phyloP scores from a whole-genome alignment of 1,140 invertebrate species.

The Fopius arisanus region DNA sequence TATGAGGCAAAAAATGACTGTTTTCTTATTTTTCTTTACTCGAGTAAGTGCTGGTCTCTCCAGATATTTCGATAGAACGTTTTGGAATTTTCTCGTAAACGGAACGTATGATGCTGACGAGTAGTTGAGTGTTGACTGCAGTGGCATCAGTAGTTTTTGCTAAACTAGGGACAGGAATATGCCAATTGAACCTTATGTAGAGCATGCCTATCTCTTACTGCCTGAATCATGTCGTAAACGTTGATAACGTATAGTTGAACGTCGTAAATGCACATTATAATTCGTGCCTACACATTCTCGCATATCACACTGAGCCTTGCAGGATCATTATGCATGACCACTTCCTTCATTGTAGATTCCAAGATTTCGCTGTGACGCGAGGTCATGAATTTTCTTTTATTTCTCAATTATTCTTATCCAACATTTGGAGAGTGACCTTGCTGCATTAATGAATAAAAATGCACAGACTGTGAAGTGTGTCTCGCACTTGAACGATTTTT shows the following conservation, averaged over 20 bases:
- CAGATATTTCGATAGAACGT: too few relatives aligned
- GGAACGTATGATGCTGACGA: too few relatives aligned
- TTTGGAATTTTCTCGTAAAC: too few relatives aligned
- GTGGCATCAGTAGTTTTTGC: too few relatives aligned
- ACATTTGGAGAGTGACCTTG: background rate
- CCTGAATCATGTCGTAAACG: constrained; percentile 3
- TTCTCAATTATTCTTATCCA: background rate
- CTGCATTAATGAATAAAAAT: constrained; percentile 10
- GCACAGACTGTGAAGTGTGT: background rate
- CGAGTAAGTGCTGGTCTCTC: too few relatives aligned
- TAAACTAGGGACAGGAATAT: too few relatives aligned
- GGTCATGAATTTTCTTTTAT: background rate
- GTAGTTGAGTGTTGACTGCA: too few relatives aligned
- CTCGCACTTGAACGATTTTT: constrained; percentile 23
- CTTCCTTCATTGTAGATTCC: constrained; percentile 13
- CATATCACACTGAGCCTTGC: background rate
- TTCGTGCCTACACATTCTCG: background rate
- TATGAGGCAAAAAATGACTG: too few relatives aligned
- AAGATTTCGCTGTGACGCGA: constrained; percentile 26
- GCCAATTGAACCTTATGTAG: background rate
- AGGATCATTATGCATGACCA: constrained; percentile 3
- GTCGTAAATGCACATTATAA: background rate
- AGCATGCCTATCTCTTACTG: background rate
- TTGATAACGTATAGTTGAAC: background rate
- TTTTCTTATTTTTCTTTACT: too few relatives aligned